These are phyloP conservation scores for Setophaga coronata DNA, from an alignment of 2,113 vertebrate species.

Conservation along the genomic window DNA sequence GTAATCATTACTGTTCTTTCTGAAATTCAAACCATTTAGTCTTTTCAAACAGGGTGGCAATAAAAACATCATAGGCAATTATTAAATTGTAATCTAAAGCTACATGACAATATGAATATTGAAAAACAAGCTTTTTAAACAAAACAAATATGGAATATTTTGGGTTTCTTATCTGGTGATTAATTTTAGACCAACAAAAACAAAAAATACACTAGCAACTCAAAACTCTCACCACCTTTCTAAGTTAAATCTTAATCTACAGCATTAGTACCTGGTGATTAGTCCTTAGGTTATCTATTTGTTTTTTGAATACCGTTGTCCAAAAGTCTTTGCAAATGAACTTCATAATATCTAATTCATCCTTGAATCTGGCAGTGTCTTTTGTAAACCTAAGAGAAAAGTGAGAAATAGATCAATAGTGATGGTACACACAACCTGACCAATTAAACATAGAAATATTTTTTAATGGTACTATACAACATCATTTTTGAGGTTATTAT, in stretches of 20 bases:
- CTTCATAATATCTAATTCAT: constrained; percentile 96
- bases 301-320: constrained; percentile 95
- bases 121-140: background rate
- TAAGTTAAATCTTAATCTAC: background rate
- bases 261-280: constrained; percentile 87
- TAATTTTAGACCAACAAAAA: background rate
- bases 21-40: background rate
- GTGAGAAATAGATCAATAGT: background rate
- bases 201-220: background rate
- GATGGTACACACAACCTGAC: background rate
- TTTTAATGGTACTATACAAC: background rate
- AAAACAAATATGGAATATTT: background rate
- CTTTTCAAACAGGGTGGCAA: background rate
- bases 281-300: constrained; percentile 93
- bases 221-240: background rate
- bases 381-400: constrained; percentile 86
- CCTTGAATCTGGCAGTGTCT: constrained; percentile 94
- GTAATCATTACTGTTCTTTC: background rate
- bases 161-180: background rate
- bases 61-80: background rate
- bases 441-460: background rate
- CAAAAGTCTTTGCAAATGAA: constrained; percentile 98
- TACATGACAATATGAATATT: background rate
- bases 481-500: background rate
- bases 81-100: background rate